These are phyloP conservation scores for Sinocyclocheilus maitianheensis DNA, from an alignment of 2,113 vertebrate species.

Conservation along the genomic window DNA sequence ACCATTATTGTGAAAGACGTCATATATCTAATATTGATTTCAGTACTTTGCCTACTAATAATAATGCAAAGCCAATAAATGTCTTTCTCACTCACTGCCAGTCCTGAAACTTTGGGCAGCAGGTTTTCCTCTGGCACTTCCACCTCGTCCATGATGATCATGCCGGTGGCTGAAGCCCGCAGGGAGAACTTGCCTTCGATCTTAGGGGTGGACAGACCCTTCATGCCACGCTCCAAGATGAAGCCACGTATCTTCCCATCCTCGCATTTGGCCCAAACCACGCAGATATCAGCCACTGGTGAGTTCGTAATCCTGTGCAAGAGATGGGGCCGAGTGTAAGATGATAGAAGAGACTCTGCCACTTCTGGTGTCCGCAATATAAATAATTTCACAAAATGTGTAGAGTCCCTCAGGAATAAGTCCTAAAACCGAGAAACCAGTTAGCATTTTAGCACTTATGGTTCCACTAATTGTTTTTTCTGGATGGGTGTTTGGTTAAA, in stretches of 20 bases:
- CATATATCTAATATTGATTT: background rate
- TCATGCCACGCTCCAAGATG: slow-evolving; percentile 86
- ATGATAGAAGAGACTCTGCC: background rate
- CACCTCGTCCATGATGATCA: slow-evolving; percentile 90
- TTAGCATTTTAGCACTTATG: too few relatives aligned
- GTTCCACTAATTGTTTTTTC: too few relatives aligned
- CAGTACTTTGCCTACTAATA: background rate
- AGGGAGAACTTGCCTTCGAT: slow-evolving; percentile 94
- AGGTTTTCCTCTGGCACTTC: slow-evolving; percentile 90
- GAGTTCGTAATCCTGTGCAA: slow-evolving; percentile 89
- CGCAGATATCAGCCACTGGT: slow-evolving; percentile 82
- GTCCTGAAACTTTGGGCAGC: slow-evolving; percentile 77
- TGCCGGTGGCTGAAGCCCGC: slow-evolving; percentile 85
- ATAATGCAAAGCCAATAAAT: background rate
- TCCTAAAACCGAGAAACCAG: too few relatives aligned
- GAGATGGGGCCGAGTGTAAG: background rate
- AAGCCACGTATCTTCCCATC: slow-evolving; percentile 84
- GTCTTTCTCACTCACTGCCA: slow-evolving; percentile 73
- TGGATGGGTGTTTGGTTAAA: too few relatives aligned
- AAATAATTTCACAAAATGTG: too few relatives aligned
- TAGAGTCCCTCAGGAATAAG: too few relatives aligned
- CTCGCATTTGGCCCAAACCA: slow-evolving; percentile 90
- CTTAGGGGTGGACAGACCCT: slow-evolving; percentile 84
- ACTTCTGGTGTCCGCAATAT: background rate
- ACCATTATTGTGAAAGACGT: background rate